Evolutionary conservation across 2,797 vertebrate species (phyloP).

Genomic region (Sebastes hubbsi): DNA sequence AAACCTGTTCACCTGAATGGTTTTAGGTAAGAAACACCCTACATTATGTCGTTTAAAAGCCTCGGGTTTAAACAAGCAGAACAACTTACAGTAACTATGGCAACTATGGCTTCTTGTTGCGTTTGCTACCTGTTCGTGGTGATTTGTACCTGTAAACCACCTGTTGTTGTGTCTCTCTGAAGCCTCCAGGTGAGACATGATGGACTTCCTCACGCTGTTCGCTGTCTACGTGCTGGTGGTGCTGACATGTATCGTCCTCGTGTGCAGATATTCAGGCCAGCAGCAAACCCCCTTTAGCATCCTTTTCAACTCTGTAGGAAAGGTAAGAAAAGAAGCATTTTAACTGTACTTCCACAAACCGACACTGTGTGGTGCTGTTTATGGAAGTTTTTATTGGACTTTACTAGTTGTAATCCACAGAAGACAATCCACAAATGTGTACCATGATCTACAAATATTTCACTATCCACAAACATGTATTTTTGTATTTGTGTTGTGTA

Average conservation of each 20-base stretch:
- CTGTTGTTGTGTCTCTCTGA: slow-evolving; percentile 38
- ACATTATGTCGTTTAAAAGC: fast-evolving
- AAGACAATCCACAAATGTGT: no score
- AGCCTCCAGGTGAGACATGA: slow-evolving; percentile 61
- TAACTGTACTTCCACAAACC: not conserved
- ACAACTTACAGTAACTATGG: no score
- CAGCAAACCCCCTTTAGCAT: slow-evolving; percentile 70
- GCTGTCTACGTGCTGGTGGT: slow-evolving; percentile 83
- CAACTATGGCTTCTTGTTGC: not conserved
- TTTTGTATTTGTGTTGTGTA: no score
- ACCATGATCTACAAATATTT: no score
- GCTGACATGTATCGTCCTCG: slow-evolving; percentile 71
- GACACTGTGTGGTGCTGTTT: slow-evolving; percentile 39
- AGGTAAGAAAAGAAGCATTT: slow-evolving; percentile 62
- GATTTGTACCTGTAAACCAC: slow-evolving; percentile 26
- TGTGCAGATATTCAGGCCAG: slow-evolving; percentile 84
- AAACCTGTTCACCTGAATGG: not conserved
- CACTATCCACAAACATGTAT: no score
- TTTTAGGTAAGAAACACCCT: not conserved
- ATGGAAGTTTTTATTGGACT: no score
- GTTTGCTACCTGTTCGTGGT: not conserved
- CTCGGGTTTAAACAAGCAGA: not conserved
- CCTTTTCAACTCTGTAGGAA: slow-evolving; percentile 41
- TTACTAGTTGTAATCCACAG: no score
- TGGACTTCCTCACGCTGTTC: slow-evolving; percentile 94